Evolutionary conservation across 1,140 invertebrate genomes (phyloP), one percentile per base, ranked within the genome.

Genomic region (Drosophila elegans): DNA sequence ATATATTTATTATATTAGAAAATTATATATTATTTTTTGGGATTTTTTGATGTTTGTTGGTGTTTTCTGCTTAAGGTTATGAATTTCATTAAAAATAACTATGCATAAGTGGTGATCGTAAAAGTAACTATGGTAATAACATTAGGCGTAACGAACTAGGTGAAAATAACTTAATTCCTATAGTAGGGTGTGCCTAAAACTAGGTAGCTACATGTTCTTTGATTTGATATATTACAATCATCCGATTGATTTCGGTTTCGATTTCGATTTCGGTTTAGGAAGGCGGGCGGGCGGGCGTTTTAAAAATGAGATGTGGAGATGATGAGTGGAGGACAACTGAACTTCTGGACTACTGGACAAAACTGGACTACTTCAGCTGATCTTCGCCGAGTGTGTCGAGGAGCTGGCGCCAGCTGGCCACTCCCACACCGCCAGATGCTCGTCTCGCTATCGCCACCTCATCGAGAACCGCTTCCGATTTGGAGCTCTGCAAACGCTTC

Each of bases 401-500:
- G 12, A 59, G 25, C 38, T 34, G 36, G 13, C 46, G 21, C 41
- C 54, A 27, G 39, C 46, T 29, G n/a, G 42, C n/a, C 60, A 53
- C 41, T 44, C 44, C 39, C n/a, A 51, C 57, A 1, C 48, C 41
- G 7, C n/a, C 21, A 27, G 54, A 16, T n/a, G 27, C 39, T 29
- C 25, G 3, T 38, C 16, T 27, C 52, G 49, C 49, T 10, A 36
- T 36, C 36, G 41, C 32, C 44, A 4, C 13, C 53, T 48, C 52
- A n/a, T 54, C 74, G 0, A 91, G 77, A 21, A 81, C 39, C 21
- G 81, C 81, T 59, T 92, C 91, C 7, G 91, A 92, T 54, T 92
- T 92, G 4, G 91, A 88, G 38, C 72, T 76, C 60, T 92, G 83
- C 32, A 92, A 55, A 4, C 91, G 91, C 51, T 92, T 91, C 44